phyloP scores from a whole-genome alignment of 1,140 invertebrate genomes.

The Macrosteles quadrilineatus region DNA sequence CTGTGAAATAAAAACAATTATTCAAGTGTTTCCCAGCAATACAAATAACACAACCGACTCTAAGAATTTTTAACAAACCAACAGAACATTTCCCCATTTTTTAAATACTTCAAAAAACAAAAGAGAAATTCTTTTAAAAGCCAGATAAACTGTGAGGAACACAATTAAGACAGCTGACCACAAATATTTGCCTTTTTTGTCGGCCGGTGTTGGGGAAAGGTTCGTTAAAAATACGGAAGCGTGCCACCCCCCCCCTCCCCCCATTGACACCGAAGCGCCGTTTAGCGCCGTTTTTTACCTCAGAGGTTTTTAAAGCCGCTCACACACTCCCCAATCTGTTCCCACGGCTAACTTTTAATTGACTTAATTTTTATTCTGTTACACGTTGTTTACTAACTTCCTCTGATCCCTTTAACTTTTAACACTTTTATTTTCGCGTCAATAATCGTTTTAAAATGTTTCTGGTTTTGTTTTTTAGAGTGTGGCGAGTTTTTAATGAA shows the following conservation, averaged over 20 bases:
- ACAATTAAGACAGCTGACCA: constrained; percentile 9
- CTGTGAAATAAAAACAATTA: too few species aligned
- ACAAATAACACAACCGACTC: too few species aligned
- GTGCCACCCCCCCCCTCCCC: constrained; percentile 10
- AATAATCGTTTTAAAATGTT: too few species aligned
- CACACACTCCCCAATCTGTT: constrained; percentile 10
- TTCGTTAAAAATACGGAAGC: constrained; percentile 17
- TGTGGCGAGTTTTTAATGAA: too few species aligned
- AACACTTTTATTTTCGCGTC: too few species aligned
- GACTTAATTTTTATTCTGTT: constrained; percentile 23
- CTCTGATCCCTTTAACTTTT: background rate
- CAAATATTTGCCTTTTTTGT: constrained; percentile 19
- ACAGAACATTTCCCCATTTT: too few species aligned
- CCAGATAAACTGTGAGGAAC: background rate
- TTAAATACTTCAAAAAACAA: too few species aligned
- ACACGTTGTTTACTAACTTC: constrained; percentile 14
- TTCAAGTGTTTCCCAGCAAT: too few species aligned
- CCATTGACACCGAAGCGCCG: constrained; percentile 9
- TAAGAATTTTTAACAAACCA: too few species aligned
- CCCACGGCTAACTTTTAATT: constrained; percentile 15
- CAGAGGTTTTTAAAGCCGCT: constrained; percentile 22
- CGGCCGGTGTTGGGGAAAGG: background rate
- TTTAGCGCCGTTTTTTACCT: constrained; percentile 21
- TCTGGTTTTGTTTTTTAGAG: too few species aligned
- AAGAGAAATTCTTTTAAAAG: too few species aligned